Base-by-base conservation (phyloP, 2,797 vertebrate species). In the Liasis olivaceus region DNA sequence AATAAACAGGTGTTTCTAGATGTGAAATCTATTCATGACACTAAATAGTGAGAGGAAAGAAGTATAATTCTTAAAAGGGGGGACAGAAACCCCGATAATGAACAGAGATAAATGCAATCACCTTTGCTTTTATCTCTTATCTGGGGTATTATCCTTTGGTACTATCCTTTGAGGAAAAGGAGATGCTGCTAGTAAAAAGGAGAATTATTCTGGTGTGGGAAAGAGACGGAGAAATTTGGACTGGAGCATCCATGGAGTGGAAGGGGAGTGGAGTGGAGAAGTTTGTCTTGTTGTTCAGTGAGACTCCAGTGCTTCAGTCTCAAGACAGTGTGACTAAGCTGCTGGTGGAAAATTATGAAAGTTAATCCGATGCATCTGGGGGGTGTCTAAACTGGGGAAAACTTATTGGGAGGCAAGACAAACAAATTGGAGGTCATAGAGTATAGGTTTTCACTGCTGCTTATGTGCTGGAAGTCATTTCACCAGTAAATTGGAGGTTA, bases 401-500 rank as follows among this genome's bases (percentile, higher is more conserved):
- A 47, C 72, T 2, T 81, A 81, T 81, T 47, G 72, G 72, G 72
- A 81, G 72, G 72, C 72, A 81, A 81, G 72, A 81, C 72, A 47
- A 81, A 42, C 72, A 81, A 81, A 81, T 81, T 81, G 72, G 20
- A 81, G 72, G 72, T 81, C 72, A 81, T 47, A 81, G 72, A 22
- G 42, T 81, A 81, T 24, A 47, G 9, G 20, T 81, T 81, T 81
- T 47, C 72, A 81, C 47, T 3, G 72, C 42, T 1, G 42, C 72
- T 47, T 47, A 81, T 47, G 72, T 47, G 72, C 42, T 47, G 42
- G 72, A 81, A 81, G 72, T 81, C 72, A 81, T 47, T 81, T 22
- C 72, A 81, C 47, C 72, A 81, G 72, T 94, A 56, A 89, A 91
- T 9, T 58, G 66, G 92, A 66, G 62, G 54, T 92, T 47, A 81